Base-by-base conservation (phyloP, 2,113 vertebrate genomes). In the Amazona guildingii region DNA sequence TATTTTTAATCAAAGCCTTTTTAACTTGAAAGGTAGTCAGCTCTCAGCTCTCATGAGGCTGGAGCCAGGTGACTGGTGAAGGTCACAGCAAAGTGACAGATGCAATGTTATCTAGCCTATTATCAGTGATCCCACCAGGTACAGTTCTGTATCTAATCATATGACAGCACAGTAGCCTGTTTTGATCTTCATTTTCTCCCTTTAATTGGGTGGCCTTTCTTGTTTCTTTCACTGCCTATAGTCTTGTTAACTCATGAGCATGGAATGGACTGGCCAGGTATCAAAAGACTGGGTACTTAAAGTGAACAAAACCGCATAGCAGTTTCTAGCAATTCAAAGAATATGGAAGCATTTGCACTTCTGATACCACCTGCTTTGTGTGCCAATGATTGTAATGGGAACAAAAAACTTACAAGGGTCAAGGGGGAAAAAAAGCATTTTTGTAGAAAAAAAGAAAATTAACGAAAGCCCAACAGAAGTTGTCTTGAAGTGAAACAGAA, bases 121-220 rank as follows among this genome's bases (percentile, higher is more conserved):
- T 95, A 81, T 87, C 80, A 78, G 86, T 61, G 90, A 72, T 16
- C 95, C 61, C 39, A n/a, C 48, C 82, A 74, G 96, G 80, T 95
- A 86, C 87, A 52, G 69, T 89, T 95, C 89, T 89, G 80, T 75
- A 96, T 92, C 75, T 92, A 75, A 66, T 74, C 70, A 28, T 17
- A 79, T 63, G 72, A 83, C 76, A 93, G 89, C 81, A 92, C 81
- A 46, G 86, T 59, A 57, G 48, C 73, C 67, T 77, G 29, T 55
- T 97, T 92, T 94, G 63, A 95, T 96, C 88, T 90, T 96, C 62
- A 62, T 94, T 88, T 94, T 69, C 49, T 96, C 13, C 6, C 48
- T 93, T 83, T 97, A 95, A 96, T 92, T 95, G 92, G 86, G 79
- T 96, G 82, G 69, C 84, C 51, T 88, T 66, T 67, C 52, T 86